Conservation (phyloP, 1,140 invertebrate species). For the Solen grandis region DNA sequence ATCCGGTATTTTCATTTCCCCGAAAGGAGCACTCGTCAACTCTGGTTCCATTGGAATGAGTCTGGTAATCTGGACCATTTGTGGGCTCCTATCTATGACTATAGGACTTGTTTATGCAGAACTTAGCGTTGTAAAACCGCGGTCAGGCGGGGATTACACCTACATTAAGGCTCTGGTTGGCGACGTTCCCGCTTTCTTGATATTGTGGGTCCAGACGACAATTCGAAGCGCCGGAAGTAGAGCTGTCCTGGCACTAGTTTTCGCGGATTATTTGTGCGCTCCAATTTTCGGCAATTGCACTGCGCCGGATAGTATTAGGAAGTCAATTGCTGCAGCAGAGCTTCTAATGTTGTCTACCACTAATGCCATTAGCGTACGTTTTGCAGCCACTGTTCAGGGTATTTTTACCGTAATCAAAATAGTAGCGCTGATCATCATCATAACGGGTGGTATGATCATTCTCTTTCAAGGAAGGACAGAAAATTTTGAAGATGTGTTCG, state of each 20-base stretch:
- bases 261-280: no score
- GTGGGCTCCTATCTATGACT: constrained; percentile 25
- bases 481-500: constrained; percentile 35
- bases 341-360: constrained; percentile 1
- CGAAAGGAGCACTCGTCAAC: no score
- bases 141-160: no score
- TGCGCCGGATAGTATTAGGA: constrained; percentile 32
- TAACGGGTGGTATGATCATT: no score
- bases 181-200: constrained; percentile 54
- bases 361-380: constrained; percentile 26
- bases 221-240: constrained; percentile 85
- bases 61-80: constrained; percentile 16
- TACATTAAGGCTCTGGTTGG: no score
- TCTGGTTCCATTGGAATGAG: no score
- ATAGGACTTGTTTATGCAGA: constrained; percentile 61
- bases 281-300: constrained; percentile 40
- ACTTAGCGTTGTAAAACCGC: constrained; percentile 56
- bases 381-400: constrained; percentile 30
- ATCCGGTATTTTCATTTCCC: no score
- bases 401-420: constrained; percentile 21
- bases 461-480: constrained; percentile 32
- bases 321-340: constrained; percentile 29
- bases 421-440: no score
- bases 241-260: no score
- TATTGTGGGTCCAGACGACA: constrained; percentile 43